A percentile compares a stretch with the other conserved stretches of the same genome.
Evolutionary conservation across 2,113 vertebrate species (phyloP).

Genomic region (Arothron firmamentum): DNA sequence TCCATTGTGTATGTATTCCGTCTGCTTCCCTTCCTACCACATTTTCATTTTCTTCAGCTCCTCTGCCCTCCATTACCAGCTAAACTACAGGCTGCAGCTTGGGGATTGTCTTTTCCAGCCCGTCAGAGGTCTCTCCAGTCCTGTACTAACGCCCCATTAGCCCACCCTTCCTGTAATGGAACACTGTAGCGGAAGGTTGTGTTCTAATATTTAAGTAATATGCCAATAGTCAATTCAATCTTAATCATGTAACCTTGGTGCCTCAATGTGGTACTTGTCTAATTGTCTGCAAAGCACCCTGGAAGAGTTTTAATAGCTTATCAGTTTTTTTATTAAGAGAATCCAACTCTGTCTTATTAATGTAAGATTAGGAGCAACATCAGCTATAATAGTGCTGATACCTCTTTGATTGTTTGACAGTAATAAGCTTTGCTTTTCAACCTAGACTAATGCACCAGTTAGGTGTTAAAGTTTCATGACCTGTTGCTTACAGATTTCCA

Average conservation of each 20-base stretch:
- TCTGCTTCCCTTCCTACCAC: background rate
- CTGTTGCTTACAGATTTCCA: too few relatives aligned
- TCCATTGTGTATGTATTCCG: conserved; percentile 16
- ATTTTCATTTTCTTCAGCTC: conserved; percentile 11
- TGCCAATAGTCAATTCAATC: conserved; percentile 27
- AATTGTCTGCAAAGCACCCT: too few relatives aligned
- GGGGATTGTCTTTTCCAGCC: background rate
- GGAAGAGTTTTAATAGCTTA: too few relatives aligned
- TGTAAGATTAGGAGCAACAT: conserved; percentile 24
- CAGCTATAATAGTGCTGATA: conserved; percentile 21
- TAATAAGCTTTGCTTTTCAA: background rate
- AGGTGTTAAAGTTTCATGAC: too few relatives aligned
- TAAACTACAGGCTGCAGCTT: conserved; percentile 7
- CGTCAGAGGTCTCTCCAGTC: conserved; percentile 12
- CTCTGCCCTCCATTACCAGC: conserved; percentile 20
- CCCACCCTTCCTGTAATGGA: conserved; percentile 7
- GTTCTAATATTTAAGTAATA: conserved; percentile 1
- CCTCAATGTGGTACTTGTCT: too few relatives aligned
- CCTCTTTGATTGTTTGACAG: background rate
- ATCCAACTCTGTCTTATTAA: conserved; percentile 39
- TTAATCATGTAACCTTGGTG: background rate
- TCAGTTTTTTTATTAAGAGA: conserved; percentile 2
- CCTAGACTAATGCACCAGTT: too few relatives aligned
- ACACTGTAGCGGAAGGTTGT: conserved; percentile 9
- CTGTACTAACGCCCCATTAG: conserved; percentile 19